Base-by-base conservation (phyloP, 2,888 invertebrate species). In the Ectropis crepuscularia region DNA sequence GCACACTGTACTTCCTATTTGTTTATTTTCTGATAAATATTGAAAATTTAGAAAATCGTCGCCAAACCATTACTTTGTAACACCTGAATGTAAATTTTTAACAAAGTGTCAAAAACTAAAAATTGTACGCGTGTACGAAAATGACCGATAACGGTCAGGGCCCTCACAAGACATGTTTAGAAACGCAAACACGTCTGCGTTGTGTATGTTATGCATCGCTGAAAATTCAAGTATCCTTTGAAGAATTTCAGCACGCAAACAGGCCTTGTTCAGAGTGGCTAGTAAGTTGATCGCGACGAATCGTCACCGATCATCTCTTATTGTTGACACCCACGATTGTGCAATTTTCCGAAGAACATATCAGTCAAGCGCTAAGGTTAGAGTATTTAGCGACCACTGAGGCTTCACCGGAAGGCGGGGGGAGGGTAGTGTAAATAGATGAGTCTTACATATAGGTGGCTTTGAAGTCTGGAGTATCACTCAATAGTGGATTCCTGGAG, bases 371-470 rank as follows among this genome's bases (percentile, higher is more conserved):
- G 90, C 80, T 92, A 92, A 92, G 92, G 92, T 90, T 92, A 91
- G 92, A 92, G 85, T 87, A 88, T 89, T 92, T 92, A 92, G 92
- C 92, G 85, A 81, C 78, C 80, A 82, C 83, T 86, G 85, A 88
- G 86, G 86, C 82, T 80, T 81, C 84, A 82, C 82, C 85, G 86
- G 85, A 85, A 85, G 80, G 90, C 86, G 92, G 90, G 90, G 92
- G 92, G 90, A 87, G 88, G 84, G 78, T 87, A 90, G 85, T 88
- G 92, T 86, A 90, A 92, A 92, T 91, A 92, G 84, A 86, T 89
- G 88, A 88, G 75, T 78, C 86, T 88, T 90, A 92, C 91, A 87
- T 91, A 92, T 89, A 92, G 81, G 88, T 88, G 83, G 76, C 81
- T 77, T 82, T 80, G 81, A 79, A 84, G 82, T 88, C 88, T 88